Base-by-base conservation (phyloP, 2,888 invertebrate species). In the Elegia similella region DNA sequence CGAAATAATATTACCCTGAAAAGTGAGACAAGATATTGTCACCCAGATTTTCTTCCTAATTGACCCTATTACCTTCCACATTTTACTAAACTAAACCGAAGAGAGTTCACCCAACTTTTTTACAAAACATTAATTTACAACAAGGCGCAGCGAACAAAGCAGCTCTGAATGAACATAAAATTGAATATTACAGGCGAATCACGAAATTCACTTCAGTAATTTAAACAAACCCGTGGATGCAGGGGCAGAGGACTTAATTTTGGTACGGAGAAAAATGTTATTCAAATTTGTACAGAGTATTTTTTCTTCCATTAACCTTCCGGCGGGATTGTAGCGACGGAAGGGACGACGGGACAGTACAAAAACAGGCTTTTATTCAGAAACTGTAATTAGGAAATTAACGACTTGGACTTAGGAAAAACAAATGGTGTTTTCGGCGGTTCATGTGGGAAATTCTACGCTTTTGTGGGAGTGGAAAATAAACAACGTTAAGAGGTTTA, bases 271-370 rank as follows among this genome's bases (percentile, higher is more conserved):
- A 87, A 86, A 89, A 89, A 87, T 86, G 85, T 82, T 87, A 90
- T 89, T 90, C 82, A 91, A 91, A 91, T 90, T 91, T 88, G 88
- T 88, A 89, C 88, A 86, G 75, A 80, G 84, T 88, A 86, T 88
- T 91, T 88, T 88, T 88, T 87, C 84, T 86, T 83, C 86, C 86
- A 89, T 90, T 89, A 89, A 86, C 84, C 86, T 88, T 77, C 78
- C 80, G 76, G 75, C 68, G 72, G 78, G 79, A 80, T 76, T 78
- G 74, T 73, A 72, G 69, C 65, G 73, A 61, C 74, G 78, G 79
- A 82, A 84, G 76, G 81, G 80, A 81, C 78, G 70, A 63, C 68
- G 74, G 73, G 69, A 71, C 75, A 62, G 68, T 78, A 84, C 78
- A 83, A 86, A 88, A 88, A 88, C 82, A 78, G 72, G 79, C 79